phyloP scores from a whole-genome alignment of 1,140 invertebrate genomes.

The Microplitis demolitor region DNA sequence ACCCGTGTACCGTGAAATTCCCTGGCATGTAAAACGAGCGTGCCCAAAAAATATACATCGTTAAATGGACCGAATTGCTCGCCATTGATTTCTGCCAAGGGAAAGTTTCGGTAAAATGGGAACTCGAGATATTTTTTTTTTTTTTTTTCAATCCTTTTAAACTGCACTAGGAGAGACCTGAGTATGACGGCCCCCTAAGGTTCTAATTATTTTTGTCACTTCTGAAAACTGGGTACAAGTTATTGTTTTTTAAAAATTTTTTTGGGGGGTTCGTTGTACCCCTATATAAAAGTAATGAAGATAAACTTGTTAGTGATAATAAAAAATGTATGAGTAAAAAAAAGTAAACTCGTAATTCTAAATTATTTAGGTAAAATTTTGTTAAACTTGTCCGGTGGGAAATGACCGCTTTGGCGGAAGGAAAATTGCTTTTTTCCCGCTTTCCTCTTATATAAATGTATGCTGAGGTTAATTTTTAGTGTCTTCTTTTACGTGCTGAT shows the following conservation, averaged over 20 bases:
- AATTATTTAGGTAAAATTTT: slow-evolving; percentile 49
- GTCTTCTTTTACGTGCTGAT: slow-evolving; percentile 26
- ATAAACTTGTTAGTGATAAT: background rate
- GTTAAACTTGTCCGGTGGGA: slow-evolving; percentile 36
- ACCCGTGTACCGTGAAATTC: slow-evolving; percentile 42
- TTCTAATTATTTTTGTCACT: too few relatives aligned
- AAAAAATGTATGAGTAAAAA: slow-evolving; percentile 18
- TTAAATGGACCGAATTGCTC: slow-evolving; percentile 8
- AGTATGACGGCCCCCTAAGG: too few relatives aligned
- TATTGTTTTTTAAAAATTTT: too few relatives aligned
- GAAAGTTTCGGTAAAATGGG: too few relatives aligned
- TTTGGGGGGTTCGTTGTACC: too few relatives aligned
- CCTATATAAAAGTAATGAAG: background rate
- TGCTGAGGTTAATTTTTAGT: slow-evolving; percentile 28
- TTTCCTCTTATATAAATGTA: background rate
- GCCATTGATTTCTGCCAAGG: background rate
- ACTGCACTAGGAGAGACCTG: too few relatives aligned
- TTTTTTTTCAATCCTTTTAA: too few relatives aligned
- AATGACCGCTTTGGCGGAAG: slow-evolving; percentile 35
- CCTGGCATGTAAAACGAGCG: background rate
- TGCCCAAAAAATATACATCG: background rate
- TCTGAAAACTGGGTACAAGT: too few relatives aligned
- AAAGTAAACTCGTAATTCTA: slow-evolving; percentile 20
- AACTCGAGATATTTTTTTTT: too few relatives aligned
- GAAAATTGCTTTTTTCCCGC: slow-evolving; percentile 39